Evolutionary conservation across 2,113 vertebrate genomes (phyloP).

Genomic region (Mystacornis crossleyi): DNA sequence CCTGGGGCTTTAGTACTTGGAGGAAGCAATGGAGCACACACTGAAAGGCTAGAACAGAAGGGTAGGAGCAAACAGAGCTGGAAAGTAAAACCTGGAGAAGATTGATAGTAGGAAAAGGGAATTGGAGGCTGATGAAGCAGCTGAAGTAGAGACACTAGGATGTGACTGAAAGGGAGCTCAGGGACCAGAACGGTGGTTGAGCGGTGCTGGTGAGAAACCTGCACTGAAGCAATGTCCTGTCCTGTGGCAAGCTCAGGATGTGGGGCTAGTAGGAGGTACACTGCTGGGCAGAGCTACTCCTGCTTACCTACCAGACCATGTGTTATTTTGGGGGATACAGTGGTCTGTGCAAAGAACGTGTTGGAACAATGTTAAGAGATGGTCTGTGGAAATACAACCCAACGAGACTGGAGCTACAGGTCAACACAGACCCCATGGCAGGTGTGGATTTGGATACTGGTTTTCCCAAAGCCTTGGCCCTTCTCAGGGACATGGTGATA

Average conservation of each 20-base stretch:
- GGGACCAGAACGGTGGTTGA: neutral
- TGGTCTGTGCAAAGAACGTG: neutral
- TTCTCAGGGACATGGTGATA: neutral
- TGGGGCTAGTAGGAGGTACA: neutral
- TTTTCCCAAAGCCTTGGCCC: neutral
- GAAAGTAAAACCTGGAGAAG: neutral
- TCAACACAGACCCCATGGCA: fast-evolving
- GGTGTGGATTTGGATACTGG: neutral
- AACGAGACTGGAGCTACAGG: neutral
- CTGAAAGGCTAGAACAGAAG: neutral
- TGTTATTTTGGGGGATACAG: neutral
- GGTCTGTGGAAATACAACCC: neutral
- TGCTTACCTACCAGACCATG: neutral
- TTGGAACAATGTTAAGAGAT: neutral
- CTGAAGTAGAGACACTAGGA: neutral
- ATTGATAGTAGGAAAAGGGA: neutral
- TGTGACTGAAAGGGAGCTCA: neutral
- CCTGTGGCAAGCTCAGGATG: neutral
- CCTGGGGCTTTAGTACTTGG: neutral
- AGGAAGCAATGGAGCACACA: neutral
- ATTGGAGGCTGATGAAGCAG: neutral
- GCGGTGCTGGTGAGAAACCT: neutral
- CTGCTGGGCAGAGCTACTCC: neutral
- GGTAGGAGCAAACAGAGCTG: neutral
- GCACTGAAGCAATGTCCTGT: neutral